Conservation (phyloP, 2,888 invertebrate species). For the Dryobota labecula region DNA sequence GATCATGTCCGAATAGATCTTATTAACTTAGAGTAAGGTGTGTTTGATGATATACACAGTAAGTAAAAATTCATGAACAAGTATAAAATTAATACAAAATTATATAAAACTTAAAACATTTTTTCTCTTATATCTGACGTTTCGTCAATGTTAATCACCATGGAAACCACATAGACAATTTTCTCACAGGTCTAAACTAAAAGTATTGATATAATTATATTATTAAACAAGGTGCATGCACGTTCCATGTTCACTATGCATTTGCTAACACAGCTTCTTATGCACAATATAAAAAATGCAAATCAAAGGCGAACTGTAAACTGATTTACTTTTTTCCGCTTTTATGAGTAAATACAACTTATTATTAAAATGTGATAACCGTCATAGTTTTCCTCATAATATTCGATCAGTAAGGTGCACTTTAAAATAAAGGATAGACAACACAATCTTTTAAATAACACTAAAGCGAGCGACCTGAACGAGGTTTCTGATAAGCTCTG, state of each 20-base stretch:
- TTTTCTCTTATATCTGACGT: too few relatives aligned
- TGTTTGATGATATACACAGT: too few relatives aligned
- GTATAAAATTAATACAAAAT: too few relatives aligned
- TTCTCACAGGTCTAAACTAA: too few relatives aligned
- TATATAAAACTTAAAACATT: too few relatives aligned
- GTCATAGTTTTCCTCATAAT: background rate
- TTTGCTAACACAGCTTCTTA: conserved; percentile 38
- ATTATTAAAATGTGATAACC: background rate
- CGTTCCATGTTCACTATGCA: conserved; percentile 38
- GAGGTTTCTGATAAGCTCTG: too few relatives aligned
- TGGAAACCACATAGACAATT: too few relatives aligned
- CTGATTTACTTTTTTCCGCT: background rate
- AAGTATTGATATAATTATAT: too few relatives aligned
- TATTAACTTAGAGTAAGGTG: background rate
- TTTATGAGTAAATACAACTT: background rate
- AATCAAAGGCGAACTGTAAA: background rate
- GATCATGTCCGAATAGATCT: background rate
- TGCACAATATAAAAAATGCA: conserved; percentile 12
- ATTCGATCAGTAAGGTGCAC: background rate
- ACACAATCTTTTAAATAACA: background rate
- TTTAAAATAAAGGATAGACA: background rate
- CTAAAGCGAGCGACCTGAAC: background rate
- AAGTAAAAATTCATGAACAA: too few relatives aligned
- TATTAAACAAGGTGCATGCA: too few relatives aligned
- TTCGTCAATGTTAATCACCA: too few relatives aligned